Evolutionary conservation across 2,797 vertebrate genomes (phyloP).

Genomic region (Galago senegalensis): DNA sequence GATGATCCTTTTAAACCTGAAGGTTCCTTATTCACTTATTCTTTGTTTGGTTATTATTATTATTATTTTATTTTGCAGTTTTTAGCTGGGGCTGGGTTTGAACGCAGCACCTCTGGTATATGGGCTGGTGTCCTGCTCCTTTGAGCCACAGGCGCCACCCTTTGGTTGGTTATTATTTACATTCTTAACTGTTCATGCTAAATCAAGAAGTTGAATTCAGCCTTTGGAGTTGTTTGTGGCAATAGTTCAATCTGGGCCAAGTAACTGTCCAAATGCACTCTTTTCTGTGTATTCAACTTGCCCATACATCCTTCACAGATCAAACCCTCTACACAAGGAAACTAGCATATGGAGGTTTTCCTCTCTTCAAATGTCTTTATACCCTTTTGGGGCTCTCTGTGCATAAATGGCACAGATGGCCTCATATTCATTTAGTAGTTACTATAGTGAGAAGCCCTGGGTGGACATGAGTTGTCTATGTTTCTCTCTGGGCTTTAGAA

Average conservation of each 20-base stretch:
- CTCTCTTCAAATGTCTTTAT: background rate
- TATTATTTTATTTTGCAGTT: background rate
- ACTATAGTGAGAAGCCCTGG: background rate
- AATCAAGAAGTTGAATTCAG: background rate
- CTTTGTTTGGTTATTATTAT: conserved; percentile 18
- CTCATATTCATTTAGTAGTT: background rate
- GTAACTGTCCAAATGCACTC: background rate
- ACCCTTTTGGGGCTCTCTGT: background rate
- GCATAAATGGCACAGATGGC: background rate
- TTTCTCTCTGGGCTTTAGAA: conserved; percentile 15
- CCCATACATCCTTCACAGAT: background rate
- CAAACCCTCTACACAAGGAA: background rate
- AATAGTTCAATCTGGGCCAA: background rate
- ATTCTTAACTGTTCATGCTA: background rate
- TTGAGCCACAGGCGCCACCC: no score
- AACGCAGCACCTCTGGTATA: no score
- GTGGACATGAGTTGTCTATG: background rate
- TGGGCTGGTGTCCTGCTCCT: no score
- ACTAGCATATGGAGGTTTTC: background rate
- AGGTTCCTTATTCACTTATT: conserved; percentile 9
- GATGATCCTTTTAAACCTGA: conserved; percentile 33
- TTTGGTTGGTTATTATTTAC: conserved; percentile 26
- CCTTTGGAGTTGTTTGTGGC: background rate
- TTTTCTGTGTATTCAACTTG: background rate
- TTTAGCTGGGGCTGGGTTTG: no score